These are phyloP conservation scores for Ormyrus rosae DNA, from an alignment of 2,888 invertebrate species.

Conservation along the genomic window DNA sequence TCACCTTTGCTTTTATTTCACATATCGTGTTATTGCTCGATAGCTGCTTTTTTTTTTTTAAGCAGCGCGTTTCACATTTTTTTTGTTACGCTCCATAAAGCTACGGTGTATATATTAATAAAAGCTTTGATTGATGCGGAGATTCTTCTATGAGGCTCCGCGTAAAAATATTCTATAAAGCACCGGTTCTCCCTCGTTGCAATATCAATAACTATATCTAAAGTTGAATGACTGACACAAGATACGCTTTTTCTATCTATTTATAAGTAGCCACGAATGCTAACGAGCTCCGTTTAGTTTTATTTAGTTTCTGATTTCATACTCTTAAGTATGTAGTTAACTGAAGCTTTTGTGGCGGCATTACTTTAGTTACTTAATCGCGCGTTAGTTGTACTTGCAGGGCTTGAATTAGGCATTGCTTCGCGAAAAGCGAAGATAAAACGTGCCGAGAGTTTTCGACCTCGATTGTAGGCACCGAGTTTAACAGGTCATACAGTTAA, in stretches of 20 bases:
- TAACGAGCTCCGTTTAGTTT: no score
- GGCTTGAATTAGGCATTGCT: not conserved
- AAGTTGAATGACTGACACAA: slow-evolving; percentile 43
- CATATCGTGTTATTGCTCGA: not conserved
- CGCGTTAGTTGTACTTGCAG: no score
- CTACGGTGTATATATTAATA: not conserved
- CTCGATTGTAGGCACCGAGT: slow-evolving; percentile 44
- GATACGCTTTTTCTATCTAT: not conserved
- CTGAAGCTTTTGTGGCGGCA: no score
- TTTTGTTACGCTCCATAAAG: not conserved
- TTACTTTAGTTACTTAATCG: no score
- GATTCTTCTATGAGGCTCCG: not conserved
- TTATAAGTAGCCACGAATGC: no score
- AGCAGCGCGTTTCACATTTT: not conserved
- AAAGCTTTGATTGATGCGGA: not conserved
- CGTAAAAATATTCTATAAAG: slow-evolving; percentile 6
- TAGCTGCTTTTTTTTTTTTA: not conserved
- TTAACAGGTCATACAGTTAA: slow-evolving; percentile 49
- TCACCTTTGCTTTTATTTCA: not conserved
- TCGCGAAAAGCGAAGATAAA: slow-evolving; percentile 37
- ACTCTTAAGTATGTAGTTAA: no score
- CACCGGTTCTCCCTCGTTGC: not conserved
- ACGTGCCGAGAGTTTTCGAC: slow-evolving; percentile 39
- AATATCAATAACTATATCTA: slow-evolving; percentile 10
- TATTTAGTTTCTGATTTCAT: no score